Evolutionary conservation across 2,113 vertebrate species (phyloP).

Genomic region (Channa maculata): DNA sequence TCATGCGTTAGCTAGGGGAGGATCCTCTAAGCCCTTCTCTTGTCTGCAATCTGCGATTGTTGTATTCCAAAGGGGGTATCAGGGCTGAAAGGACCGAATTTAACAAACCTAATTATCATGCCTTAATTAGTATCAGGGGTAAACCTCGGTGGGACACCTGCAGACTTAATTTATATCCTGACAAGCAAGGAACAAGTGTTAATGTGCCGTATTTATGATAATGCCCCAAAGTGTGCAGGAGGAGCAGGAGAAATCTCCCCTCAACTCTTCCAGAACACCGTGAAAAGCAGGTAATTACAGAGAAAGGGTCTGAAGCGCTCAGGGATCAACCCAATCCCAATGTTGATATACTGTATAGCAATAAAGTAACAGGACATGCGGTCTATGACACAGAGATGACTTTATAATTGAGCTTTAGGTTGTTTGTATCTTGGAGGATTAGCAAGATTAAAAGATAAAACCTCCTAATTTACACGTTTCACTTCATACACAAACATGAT

Average conservation of each 20-base stretch:
- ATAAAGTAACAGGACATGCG: conserved; percentile 46
- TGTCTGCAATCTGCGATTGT: conserved; percentile 83
- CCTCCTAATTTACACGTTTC: conserved; percentile 1
- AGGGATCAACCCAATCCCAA: conserved; percentile 62
- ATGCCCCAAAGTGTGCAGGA: conserved; percentile 89
- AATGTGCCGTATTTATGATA: conserved; percentile 99
- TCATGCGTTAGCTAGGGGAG: conserved; percentile 64
- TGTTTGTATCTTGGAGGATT: conserved; percentile 29
- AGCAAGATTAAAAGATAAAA: conserved; percentile 1
- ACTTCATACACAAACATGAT: neutral
- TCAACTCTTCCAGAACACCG: conserved; percentile 81
- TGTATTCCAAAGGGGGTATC: conserved; percentile 90
- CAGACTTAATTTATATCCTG: conserved; percentile 99
- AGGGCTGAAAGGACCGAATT: conserved; percentile 97
- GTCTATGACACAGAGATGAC: conserved; percentile 17
- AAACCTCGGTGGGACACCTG: conserved; percentile 99
- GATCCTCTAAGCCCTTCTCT: conserved; percentile 77
- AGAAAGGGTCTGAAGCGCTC: conserved; percentile 65
- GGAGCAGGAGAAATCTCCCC: conserved; percentile 81
- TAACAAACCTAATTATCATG: conserved; percentile 99
- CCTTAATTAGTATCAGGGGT: conserved; percentile 99
- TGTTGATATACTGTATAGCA: conserved; percentile 56
- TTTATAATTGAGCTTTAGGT: conserved; percentile 30
- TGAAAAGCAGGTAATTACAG: conserved; percentile 84
- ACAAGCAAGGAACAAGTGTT: conserved; percentile 99